A percentile compares a stretch with the other conserved stretches of the same genome.
phyloP scores from a whole-genome alignment of 2,113 vertebrate species.

The Himantopus leucocephalus region DNA sequence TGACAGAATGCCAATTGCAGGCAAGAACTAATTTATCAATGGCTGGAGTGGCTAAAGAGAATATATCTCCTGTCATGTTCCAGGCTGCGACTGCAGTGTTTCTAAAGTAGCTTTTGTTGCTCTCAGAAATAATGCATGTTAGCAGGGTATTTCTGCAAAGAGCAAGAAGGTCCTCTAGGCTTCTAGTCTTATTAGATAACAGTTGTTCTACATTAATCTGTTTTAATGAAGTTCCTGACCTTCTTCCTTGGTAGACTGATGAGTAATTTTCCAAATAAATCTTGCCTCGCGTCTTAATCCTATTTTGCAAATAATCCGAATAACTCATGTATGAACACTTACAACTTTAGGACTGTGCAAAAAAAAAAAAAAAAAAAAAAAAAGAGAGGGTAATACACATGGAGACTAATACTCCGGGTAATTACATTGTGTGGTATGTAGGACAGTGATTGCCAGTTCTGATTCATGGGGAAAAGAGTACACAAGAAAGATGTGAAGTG shows the following conservation, averaged over 20 bases:
- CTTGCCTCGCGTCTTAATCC: neutral
- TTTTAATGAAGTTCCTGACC: slow-evolving; percentile 62
- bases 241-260: neutral
- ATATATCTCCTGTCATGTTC: slow-evolving; percentile 36
- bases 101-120: neutral
- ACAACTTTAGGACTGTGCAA: rapidly evolving
- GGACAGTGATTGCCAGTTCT: neutral
- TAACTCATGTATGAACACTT: neutral
- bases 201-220: slow-evolving; percentile 47
- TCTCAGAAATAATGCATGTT: neutral
- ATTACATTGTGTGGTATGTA: neutral
- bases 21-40: slow-evolving; percentile 45
- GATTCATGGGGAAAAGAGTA: neutral
- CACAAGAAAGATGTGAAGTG: neutral
- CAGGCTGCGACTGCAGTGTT: neutral
- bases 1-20: slow-evolving; percentile 37
- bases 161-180: neutral
- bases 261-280: slow-evolving; percentile 37
- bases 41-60: slow-evolving; percentile 38
- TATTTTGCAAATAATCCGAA: slow-evolving; percentile 40
- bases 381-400: neutral
- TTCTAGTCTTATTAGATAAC: neutral
- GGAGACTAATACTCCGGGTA: neutral
- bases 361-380: neutral
- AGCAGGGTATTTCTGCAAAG: neutral